Conservation (phyloP, 2,113 vertebrate genomes). For the Bothrops jararaca region DNA sequence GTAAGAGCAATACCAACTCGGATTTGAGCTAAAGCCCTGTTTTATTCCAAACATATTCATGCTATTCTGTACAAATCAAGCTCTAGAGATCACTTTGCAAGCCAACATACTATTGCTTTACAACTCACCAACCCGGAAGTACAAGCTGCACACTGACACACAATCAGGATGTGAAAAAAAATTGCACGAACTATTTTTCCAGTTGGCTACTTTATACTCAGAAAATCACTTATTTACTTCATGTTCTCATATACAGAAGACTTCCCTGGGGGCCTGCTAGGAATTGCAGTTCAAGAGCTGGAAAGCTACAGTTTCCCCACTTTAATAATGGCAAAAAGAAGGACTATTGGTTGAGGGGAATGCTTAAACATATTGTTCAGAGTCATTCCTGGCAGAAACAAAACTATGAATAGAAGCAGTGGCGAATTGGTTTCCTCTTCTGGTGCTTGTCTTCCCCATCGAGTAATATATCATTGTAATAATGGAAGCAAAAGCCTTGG, state of each 20-base stretch:
- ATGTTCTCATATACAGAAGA: conserved; percentile 27
- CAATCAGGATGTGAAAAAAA: conserved; percentile 34
- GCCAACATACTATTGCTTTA: background rate
- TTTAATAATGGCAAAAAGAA: background rate
- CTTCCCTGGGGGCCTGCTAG: background rate
- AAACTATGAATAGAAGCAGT: conserved; percentile 37
- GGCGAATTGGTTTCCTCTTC: conserved; percentile 25
- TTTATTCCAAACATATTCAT: background rate
- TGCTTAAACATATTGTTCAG: conserved; percentile 46
- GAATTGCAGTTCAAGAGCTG: background rate
- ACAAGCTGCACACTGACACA: conserved; percentile 33
- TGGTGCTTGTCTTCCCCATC: conserved; percentile 37
- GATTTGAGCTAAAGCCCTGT: background rate
- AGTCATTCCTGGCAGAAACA: conserved; percentile 33
- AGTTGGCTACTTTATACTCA: conserved; percentile 42
- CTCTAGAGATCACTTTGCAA: background rate
- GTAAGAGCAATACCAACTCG: background rate
- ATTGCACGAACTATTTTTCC: conserved; percentile 37
- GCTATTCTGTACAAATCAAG: background rate
- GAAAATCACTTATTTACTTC: conserved; percentile 57
- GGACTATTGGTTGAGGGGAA: conserved; percentile 3
- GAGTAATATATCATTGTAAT: conserved; percentile 57
- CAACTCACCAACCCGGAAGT: conserved; percentile 6
- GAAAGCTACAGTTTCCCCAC: background rate
- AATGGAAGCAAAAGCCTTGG: conserved; percentile 38